Evolutionary conservation across 2,797 vertebrate genomes (phyloP).

Genomic region (Enteromius treurensis): DNA sequence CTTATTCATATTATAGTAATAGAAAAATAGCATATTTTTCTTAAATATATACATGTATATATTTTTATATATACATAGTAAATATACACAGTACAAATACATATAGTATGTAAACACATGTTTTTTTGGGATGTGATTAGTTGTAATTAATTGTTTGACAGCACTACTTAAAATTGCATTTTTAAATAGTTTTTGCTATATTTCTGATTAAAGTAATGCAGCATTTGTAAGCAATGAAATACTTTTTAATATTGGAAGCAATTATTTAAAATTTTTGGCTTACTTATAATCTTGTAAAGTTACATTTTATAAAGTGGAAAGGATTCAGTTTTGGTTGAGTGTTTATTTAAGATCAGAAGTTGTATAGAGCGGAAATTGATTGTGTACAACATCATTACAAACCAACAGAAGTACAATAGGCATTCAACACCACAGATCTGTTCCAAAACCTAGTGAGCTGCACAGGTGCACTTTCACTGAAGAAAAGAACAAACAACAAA

Average conservation of each 20-base stretch:
- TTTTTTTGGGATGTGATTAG: background rate
- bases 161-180: background rate
- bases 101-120: background rate
- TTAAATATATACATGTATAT: background rate
- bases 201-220: background rate
- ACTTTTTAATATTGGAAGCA: background rate
- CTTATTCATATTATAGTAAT: no score
- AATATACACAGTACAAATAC: background rate
- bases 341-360: conserved; percentile 8
- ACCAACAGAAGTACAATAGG: background rate
- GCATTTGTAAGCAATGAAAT: background rate
- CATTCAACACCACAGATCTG: background rate
- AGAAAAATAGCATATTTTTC: background rate
- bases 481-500: background rate
- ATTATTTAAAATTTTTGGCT: background rate
- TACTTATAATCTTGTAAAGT: background rate
- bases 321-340: background rate
- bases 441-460: conserved; percentile 30
- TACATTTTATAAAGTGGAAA: background rate
- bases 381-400: background rate
- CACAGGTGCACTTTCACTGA: background rate
- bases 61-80: background rate
- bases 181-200: background rate
- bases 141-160: background rate
- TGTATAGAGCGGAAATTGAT: background rate